Base-by-base conservation (phyloP, 2,113 vertebrate species). In the Forbesichthys agassizii region DNA sequence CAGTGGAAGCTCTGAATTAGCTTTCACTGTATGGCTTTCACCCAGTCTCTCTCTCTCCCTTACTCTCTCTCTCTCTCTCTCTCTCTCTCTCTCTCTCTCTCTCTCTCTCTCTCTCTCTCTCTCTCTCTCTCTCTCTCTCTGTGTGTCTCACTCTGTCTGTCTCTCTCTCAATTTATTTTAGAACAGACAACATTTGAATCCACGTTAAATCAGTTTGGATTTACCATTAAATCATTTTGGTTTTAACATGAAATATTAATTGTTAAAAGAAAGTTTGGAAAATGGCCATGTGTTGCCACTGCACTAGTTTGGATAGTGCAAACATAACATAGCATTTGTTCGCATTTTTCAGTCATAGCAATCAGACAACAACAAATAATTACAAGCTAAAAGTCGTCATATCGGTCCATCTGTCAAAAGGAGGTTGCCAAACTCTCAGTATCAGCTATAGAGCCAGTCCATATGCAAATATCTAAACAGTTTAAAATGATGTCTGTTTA, bases 391-490 rank as follows among this genome's bases (percentile, higher is more conserved):
- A 33, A 72, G 80, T 85, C 85, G 84, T 71, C 49, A 64, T 58
- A 87, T 87, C 85, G 85, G 82, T 83, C 81, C 86, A 84, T 89
- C 86, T 86, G 84, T 82, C 79, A 81, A 69, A 78, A 78, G 61
- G 4, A 69, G 71, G 49, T 62, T 64, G 68, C 84, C 77, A 71
- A 73, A 73, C 81, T 71, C 73, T 0, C 7, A 42, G 36, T 42
- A 42, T 56, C 54, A 18, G 54, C 54, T 20, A 56, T 49, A 68
- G 80, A 89, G 84, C 77, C 73, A 47, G 78, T 83, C 76, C 78
- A 84, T 84, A 86, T 83, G 83, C 78, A 73, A 68, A 9, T 64
- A 36, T 59, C 20, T 78, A 56, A 10, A 56, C 20, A 18, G 18
- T 55, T 56, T 56, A 18, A 68, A 54, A 77, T 79, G 61, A 75